Evolutionary conservation across 2,113 vertebrate genomes (phyloP).

Genomic region (Zosterops pallidus): DNA sequence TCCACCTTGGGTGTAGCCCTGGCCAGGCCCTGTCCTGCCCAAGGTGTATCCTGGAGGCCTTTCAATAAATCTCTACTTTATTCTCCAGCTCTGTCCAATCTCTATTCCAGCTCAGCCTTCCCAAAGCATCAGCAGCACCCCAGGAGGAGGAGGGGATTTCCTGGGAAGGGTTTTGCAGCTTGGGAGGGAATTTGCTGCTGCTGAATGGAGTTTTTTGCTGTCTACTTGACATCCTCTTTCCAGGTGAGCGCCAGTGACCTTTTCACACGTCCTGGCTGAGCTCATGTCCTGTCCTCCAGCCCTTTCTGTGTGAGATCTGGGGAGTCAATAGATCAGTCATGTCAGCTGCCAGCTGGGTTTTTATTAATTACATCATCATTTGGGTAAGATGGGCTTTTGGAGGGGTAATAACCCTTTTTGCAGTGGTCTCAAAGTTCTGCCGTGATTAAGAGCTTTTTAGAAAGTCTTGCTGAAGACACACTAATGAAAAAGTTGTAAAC

Average conservation of each 20-base stretch:
- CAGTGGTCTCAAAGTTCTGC: not conserved
- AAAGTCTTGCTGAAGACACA: not conserved
- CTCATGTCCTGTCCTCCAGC: not conserved
- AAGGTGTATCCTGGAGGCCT: no score
- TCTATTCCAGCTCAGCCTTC: no score
- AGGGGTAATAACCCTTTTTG: not conserved
- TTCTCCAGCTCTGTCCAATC: no score
- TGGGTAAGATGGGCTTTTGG: not conserved
- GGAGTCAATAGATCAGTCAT: not conserved
- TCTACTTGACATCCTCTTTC: not conserved
- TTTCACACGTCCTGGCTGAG: not conserved
- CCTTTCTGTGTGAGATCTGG: fast-evolving
- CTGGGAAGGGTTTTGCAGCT: not conserved
- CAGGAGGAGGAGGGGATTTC: not conserved
- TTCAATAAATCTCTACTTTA: no score
- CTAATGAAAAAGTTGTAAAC: not conserved
- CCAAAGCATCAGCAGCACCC: no score
- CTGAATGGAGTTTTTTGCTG: not conserved
- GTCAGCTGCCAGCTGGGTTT: not conserved
- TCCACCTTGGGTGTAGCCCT: no score
- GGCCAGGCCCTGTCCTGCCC: no score
- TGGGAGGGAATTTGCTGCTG: not conserved
- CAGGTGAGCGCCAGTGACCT: slow-evolving; percentile 22
- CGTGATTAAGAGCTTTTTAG: not conserved
- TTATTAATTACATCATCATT: not conserved